Evolutionary conservation across 2,888 invertebrate species (phyloP), one percentile per base, ranked within the genome.

Genomic region (Metalampra italica): DNA sequence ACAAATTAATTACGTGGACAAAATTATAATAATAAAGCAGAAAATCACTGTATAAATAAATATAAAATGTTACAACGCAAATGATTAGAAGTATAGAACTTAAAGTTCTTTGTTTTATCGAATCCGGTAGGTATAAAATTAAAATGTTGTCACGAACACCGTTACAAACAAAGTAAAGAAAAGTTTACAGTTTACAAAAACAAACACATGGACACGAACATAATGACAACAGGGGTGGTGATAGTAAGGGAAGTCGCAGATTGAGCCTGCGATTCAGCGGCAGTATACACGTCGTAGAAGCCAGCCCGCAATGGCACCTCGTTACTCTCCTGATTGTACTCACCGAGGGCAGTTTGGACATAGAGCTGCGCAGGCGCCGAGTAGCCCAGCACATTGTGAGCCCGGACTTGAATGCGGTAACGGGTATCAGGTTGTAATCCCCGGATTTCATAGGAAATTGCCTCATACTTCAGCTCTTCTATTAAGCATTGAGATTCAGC

Each of bases 301-400:
- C 89, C 90, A 57, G 87, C 85, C 59, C 79, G 82, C 48, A 79
- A 66, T 43, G 82, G 84, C 57, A 85, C 81, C 66, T 88, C 85
- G 64, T 84, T 86, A 79, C 65, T 81, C 60, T 87, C 86, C 70
- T 80, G 80, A 71, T 80, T 81, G 76, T 90, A 92, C 95, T 95
- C 94, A 96, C 97, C 96, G 91, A 93, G 92, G 69, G 95, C 94
- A 57, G 97, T 97, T 88, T 94, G 95, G 78, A 97, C 91, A 75
- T 93, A 92, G 61, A 96, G 91, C 71, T 93, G 92, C 39, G 94
- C 94, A 0, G 96, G 94, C 52, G 92, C 89, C 67, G 97, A 96
- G 82, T 90, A 93, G 50, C 97, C 98, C 55, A 97, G 94, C 22
- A 92, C 86, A 80, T 98, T 98, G 78, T 94, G 95, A 41, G 97